Base-by-base conservation (phyloP, 2,888 invertebrate genomes). In the Cryptosula pallasiana region DNA sequence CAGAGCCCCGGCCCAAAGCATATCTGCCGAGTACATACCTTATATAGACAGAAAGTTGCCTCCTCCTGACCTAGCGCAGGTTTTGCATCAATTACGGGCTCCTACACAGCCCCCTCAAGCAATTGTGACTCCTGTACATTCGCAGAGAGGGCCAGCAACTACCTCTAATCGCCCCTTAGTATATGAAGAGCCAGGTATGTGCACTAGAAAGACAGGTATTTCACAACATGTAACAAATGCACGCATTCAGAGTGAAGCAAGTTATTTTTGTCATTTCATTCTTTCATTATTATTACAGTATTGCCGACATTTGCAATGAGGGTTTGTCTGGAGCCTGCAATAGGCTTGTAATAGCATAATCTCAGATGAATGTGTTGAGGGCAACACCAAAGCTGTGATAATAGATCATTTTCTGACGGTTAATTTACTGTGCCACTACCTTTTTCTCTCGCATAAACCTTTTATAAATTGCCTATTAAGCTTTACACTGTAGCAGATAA, bases 131-230 rank as follows among this genome's bases (percentile, higher is more conserved):
- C 63, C 63, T 63, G 63, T 63, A 5, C 63, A 34, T n/a, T 5
- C 63, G 27, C 63, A 63, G 16, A 20, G 32, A 32, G 9, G 9
- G 20, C 5, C 25, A 5, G 9, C 63, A 29, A 5, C 16, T n/a
- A 57, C n/a, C 5, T 63, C 63, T 25, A 3, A 16, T 9, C 29
- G 32, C 9, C 63, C 25, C 32, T 32, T 63, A 3, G 13, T 32
- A 29, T 63, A 63, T 63, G 63, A 63, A 63, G 63, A 63, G 13
- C 63, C 63, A 63, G 63, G 63, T 63, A 32, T 63, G 63, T n/a
- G n/a, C n/a, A n/a, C n/a, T n/a, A n/a, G n/a, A n/a, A n/a, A n/a
- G n/a, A n/a, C n/a, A n/a, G n/a, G n/a, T n/a, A n/a, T n/a, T n/a
- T n/a, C n/a, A n/a, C n/a, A n/a, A n/a, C n/a, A n/a, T n/a, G n/a